These are phyloP conservation scores for Platalea minor DNA, from an alignment of 2,797 vertebrate species.

Conservation along the genomic window DNA sequence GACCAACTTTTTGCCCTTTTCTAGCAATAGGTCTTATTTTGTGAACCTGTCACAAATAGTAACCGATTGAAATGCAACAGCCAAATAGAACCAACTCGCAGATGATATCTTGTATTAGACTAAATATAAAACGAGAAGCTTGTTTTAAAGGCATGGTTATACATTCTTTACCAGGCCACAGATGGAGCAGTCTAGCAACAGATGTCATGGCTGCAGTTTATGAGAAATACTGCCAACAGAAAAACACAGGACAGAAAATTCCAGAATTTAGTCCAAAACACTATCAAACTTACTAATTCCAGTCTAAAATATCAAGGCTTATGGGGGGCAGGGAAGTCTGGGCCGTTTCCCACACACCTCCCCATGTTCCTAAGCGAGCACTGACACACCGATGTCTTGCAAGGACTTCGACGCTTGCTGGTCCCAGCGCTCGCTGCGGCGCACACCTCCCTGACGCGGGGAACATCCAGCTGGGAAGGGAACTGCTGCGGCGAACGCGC, in stretches of 20 bases:
- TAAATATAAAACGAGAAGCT: neutral
- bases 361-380: neutral
- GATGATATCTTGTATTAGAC: neutral
- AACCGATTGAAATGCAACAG: neutral
- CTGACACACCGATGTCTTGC: neutral
- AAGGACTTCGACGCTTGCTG: neutral
- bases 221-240: neutral
- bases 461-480: neutral
- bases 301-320: neutral
- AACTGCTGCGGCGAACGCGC: fast-evolving
- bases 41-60: neutral
- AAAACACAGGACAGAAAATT: neutral
- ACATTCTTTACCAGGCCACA: neutral
- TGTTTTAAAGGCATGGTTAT: neutral
- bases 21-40: neutral
- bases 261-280: neutral
- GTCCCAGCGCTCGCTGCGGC: neutral
- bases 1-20: neutral
- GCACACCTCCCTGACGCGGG: fast-evolving
- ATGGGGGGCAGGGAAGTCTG: neutral
- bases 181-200: neutral
- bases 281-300: neutral
- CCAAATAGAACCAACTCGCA: neutral
- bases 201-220: neutral
- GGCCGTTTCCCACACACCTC: neutral